Evolutionary conservation across 2,888 invertebrate species (phyloP).

Genomic region (Crioceris asparagi): DNA sequence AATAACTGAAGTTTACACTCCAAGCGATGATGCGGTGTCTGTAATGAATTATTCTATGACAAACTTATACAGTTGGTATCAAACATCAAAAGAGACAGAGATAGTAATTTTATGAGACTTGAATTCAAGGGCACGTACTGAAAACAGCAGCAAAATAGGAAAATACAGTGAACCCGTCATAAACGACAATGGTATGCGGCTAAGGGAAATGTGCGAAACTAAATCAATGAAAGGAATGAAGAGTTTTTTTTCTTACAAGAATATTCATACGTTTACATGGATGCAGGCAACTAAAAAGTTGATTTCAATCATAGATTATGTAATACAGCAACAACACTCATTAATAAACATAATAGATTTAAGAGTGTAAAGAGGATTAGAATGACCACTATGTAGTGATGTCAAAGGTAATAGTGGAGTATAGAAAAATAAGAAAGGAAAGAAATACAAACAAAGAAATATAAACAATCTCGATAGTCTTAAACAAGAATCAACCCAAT

Average conservation of each 20-base stretch:
- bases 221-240: too few relatives aligned
- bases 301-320: conserved; percentile 5
- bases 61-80: conserved; percentile 2
- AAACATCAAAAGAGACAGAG: conserved; percentile 1
- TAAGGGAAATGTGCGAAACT: too few relatives aligned
- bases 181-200: conserved; percentile 7
- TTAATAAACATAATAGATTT: not conserved
- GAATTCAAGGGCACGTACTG: conserved; percentile 2
- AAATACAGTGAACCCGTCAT: not conserved
- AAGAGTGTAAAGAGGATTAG: conserved; percentile 1
- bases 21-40: conserved; percentile 6
- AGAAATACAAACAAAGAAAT: too few relatives aligned
- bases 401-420: not conserved
- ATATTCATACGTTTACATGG: conserved; percentile 9
- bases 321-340: not conserved
- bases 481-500: too few relatives aligned
- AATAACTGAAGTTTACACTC: conserved; percentile 1
- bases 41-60: conserved; percentile 8
- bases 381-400: conserved; percentile 6
- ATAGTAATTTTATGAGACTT: conserved; percentile 6
- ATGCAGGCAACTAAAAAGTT: conserved; percentile 2
- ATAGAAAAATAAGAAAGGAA: too few relatives aligned
- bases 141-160: not conserved
- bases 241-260: conserved; percentile 3
- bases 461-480: too few relatives aligned